Conservation (phyloP, 2,797 vertebrate genomes). For the Phoeniculus purpureus region DNA sequence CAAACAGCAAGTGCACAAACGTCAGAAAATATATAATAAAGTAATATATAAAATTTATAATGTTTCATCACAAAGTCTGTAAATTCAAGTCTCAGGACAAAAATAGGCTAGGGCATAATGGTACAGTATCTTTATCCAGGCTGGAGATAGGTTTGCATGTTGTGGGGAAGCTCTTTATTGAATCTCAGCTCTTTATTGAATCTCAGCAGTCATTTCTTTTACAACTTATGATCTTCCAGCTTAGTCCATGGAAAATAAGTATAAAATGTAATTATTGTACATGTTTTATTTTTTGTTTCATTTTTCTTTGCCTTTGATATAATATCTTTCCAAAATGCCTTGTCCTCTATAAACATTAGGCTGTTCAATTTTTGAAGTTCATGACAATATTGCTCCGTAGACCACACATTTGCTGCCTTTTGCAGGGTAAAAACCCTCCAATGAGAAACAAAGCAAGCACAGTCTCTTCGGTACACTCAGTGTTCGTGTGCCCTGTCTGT, state of each 20-base stretch:
- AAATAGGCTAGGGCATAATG: not conserved
- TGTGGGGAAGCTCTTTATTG: not conserved
- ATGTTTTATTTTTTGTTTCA: not conserved
- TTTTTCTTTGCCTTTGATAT: not conserved
- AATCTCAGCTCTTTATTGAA: not conserved
- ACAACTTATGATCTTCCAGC: not conserved
- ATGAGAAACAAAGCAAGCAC: not conserved
- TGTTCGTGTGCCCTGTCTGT: not conserved
- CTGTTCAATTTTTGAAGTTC: not conserved
- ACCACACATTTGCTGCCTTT: not conserved
- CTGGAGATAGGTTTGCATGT: not conserved
- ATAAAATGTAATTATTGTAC: not conserved
- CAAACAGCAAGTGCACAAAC: not conserved
- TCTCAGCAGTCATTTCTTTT: not conserved
- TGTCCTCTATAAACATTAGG: not conserved
- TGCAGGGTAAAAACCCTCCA: slow-evolving; percentile 4
- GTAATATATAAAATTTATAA: not conserved
- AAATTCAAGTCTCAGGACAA: not conserved
- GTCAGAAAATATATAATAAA: not conserved
- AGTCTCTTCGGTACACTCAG: not conserved
- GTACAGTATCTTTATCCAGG: not conserved
- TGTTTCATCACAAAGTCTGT: not conserved
- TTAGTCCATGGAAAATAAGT: not conserved
- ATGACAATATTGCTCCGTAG: not conserved
- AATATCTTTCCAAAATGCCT: not conserved